Base-by-base conservation (phyloP, 2,797 vertebrate genomes). In the Glyptemys insculpta region DNA sequence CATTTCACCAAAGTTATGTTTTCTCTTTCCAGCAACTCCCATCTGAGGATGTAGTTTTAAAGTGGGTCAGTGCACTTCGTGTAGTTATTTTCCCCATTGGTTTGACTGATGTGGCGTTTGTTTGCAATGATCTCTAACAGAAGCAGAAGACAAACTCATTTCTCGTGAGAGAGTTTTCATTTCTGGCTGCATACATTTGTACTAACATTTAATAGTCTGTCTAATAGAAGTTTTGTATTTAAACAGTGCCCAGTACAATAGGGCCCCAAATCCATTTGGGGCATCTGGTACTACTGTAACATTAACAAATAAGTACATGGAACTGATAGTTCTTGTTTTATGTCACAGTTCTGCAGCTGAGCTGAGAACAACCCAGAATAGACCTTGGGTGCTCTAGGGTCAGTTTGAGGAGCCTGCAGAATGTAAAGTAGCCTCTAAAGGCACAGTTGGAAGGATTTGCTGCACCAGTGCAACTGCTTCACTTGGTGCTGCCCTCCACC, bases 401-500 rank as follows among this genome's bases (percentile, higher is more conserved):
- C 5, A 21, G 34, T 59, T 41, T 9, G 54, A 59, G 78, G 34
- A 27, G 79, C 23, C 12, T 91, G 88, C 76, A 94, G 82, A 94
- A 92, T 41, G 92, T 16, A 37, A 92, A 96, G 86, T 27, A 91
- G 80, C 56, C 88, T 89, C 65, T 94, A 6, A 93, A 93, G 89
- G 65, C 90, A 65, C 7, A 85, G 34, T 87, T 89, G 85, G 92
- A 91, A 31, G 81, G 83, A 96, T 85, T 91, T 83, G 95, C 89
- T 93, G 27, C 94, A 93, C 96, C 81, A 93, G 95, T 90, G 86
- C 81, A 95, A 84, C 83, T 90, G 82, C 91, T 93, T 83, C 19
- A 12, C 9, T 12, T 31, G 37, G 80, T n/a, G 44, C 3, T 85
- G 56, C 59, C 85, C 59, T 72, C 41, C 65, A 88, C n/a, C 62